Evolutionary conservation across 1,140 invertebrate species (phyloP).

Genomic region (Drosophila sucinea): DNA sequence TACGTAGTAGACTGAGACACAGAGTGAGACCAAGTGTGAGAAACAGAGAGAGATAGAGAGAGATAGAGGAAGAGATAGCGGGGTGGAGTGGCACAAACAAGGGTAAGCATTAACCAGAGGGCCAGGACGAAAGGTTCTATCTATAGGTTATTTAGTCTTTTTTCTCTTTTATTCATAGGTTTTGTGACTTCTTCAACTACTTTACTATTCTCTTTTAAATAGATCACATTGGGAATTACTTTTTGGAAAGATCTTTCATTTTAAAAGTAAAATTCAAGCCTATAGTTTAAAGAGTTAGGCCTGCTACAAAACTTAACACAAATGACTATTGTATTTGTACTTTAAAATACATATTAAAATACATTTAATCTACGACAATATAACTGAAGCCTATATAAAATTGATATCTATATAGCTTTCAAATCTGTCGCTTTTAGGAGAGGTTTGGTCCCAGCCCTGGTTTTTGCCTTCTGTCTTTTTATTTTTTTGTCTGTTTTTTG

Average conservation of each 20-base stretch:
- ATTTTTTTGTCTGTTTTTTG: constrained; percentile 1
- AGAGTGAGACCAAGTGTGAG: not conserved
- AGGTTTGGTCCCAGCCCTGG: not conserved
- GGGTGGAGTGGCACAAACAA: not conserved
- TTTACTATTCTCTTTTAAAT: no score
- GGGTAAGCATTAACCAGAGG: not conserved
- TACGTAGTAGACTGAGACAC: constrained; percentile 6
- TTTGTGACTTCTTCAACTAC: not conserved
- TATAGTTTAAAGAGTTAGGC: no score
- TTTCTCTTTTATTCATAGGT: not conserved
- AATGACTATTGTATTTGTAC: no score
- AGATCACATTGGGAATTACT: no score
- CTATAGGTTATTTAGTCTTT: not conserved
- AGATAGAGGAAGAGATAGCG: not conserved
- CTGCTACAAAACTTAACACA: no score
- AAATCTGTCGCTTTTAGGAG: not conserved
- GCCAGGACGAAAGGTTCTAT: not conserved
- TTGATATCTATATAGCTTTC: not conserved
- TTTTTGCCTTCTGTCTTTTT: not conserved
- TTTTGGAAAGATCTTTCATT: no score
- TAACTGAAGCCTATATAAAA: not conserved
- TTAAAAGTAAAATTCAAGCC: no score
- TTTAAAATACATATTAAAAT: not conserved
- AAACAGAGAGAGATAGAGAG: not conserved
- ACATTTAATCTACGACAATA: not conserved